Evolutionary conservation across 2,113 vertebrate genomes (phyloP).

Genomic region (Cochlearius cochlearius): DNA sequence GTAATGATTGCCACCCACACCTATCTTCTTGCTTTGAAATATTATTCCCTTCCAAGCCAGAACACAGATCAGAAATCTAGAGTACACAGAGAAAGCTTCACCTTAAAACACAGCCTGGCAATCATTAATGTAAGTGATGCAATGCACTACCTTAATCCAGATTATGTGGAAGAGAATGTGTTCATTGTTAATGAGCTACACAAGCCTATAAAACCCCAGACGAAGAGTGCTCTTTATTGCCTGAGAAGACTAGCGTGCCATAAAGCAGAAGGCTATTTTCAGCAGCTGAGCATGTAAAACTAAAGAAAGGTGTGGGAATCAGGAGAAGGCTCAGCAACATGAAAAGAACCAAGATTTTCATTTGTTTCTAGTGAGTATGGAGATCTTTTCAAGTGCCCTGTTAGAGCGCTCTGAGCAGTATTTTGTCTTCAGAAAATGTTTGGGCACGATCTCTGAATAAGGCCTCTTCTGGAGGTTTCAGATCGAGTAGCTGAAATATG

Average conservation of each 20-base stretch:
- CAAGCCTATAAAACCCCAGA: conserved; percentile 11
- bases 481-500: background rate
- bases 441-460: background rate
- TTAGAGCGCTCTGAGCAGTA: background rate
- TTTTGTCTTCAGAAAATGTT: background rate
- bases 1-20: background rate
- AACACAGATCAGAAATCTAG: background rate
- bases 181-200: background rate
- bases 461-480: background rate
- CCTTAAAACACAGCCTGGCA: background rate
- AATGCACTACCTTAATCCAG: background rate
- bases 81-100: background rate
- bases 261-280: background rate
- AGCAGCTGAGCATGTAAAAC: background rate
- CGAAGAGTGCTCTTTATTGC: background rate
- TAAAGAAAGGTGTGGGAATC: background rate
- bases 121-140: background rate
- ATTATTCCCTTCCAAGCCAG: background rate
- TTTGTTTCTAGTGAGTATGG: background rate
- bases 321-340: background rate
- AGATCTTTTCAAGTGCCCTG: background rate
- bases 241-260: background rate
- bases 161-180: background rate
- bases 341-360: background rate
- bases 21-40: background rate